phyloP scores from a whole-genome alignment of 2,113 vertebrate species.

The Entosphenus tridentatus region DNA sequence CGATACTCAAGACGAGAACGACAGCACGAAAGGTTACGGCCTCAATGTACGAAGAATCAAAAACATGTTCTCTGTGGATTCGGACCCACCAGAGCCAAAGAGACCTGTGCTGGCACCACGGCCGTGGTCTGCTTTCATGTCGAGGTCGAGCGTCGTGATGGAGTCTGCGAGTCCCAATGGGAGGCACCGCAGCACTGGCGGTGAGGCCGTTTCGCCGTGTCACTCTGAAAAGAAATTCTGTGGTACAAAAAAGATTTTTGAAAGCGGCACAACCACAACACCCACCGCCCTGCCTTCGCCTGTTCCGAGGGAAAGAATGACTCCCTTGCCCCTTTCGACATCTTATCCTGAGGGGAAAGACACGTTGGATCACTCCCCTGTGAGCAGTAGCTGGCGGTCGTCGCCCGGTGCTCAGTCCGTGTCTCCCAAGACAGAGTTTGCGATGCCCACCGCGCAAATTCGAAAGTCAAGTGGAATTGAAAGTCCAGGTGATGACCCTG shows the following conservation, averaged over 20 bases:
- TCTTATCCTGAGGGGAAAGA: no score
- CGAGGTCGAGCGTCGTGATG: background rate
- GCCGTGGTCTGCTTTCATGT: background rate
- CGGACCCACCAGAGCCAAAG: background rate
- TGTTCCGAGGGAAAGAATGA: no score
- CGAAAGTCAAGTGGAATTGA: no score
- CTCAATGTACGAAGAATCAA: conserved; percentile 2
- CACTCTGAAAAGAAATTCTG: background rate
- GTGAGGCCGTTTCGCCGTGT: background rate
- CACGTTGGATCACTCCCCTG: no score
- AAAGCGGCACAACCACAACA: background rate
- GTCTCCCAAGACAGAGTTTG: no score
- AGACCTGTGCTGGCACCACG: conserved; percentile 1
- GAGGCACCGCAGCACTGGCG: background rate
- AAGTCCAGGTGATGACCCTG: no score
- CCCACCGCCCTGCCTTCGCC: no score
- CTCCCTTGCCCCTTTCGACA: no score
- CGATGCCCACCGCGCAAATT: no score
- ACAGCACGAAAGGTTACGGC: background rate
- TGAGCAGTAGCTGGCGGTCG: no score
- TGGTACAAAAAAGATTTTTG: background rate
- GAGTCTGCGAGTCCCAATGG: background rate
- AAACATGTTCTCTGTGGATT: background rate
- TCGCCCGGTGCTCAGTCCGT: no score
- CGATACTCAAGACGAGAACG: background rate